Evolutionary conservation across 2,113 vertebrate genomes (phyloP).

Genomic region (Dendrocopos noguchii): DNA sequence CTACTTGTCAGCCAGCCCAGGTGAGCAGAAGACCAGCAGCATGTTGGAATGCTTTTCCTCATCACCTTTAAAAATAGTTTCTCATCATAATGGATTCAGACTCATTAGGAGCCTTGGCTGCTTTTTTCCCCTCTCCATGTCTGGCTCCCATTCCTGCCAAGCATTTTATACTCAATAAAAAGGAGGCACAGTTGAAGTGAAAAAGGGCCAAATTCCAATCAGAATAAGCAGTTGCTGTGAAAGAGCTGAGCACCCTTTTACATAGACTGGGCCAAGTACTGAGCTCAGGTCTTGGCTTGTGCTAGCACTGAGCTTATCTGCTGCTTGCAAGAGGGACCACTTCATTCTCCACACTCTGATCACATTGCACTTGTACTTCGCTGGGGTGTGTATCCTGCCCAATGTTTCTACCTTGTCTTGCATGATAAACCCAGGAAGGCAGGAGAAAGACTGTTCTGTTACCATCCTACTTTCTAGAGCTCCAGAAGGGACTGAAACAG

Average conservation of each 20-base stretch:
- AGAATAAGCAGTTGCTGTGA: not conserved
- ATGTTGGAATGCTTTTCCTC: not conserved
- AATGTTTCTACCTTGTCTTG: not conserved
- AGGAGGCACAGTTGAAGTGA: rapidly evolving
- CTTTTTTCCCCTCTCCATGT: not conserved
- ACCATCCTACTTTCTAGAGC: not conserved
- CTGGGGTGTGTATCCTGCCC: not conserved
- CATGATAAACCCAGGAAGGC: not conserved
- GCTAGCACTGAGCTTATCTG: not conserved
- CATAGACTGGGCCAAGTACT: not conserved
- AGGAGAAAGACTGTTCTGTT: not conserved
- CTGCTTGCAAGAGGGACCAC: not conserved
- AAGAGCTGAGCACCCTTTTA: not conserved
- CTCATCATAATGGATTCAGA: not conserved
- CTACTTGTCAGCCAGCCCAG: not conserved
- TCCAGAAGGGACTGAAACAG: not conserved
- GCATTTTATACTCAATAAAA: not conserved
- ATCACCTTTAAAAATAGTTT: not conserved
- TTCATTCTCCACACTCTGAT: not conserved
- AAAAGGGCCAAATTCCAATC: not conserved
- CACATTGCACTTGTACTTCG: not conserved
- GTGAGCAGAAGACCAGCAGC: not conserved
- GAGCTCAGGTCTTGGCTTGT: not conserved
- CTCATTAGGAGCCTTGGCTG: not conserved
- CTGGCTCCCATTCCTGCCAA: not conserved